Evolutionary conservation across 2,888 invertebrate species (phyloP).

Genomic region (Leuctra nigra): DNA sequence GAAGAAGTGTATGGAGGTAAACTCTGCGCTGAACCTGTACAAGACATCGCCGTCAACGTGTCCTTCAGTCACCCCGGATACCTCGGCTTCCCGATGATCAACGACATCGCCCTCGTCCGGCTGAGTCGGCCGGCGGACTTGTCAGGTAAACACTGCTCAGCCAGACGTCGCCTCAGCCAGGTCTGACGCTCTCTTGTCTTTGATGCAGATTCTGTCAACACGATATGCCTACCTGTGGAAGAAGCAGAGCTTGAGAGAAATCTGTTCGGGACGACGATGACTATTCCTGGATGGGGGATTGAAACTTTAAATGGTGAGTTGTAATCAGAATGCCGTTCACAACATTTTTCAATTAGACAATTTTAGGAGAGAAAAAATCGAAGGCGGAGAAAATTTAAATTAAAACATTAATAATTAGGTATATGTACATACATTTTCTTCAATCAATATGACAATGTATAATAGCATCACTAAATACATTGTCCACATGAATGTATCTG

Average conservation of each 20-base stretch:
- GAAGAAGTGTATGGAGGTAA: conserved; percentile 26
- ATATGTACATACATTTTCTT: no score
- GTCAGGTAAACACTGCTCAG: conserved; percentile 5
- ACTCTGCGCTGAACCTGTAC: conserved; percentile 35
- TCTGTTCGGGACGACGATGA: conserved; percentile 41
- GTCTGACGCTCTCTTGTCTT: background rate
- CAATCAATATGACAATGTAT: no score
- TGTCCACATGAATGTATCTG: no score
- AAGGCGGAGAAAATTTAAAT: no score
- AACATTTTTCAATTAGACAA: no score
- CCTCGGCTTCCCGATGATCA: background rate
- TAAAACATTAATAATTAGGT: no score
- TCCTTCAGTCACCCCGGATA: conserved; percentile 21
- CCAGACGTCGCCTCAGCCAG: background rate
- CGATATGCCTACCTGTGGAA: conserved; percentile 50
- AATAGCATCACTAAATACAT: no score
- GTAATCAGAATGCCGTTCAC: no score
- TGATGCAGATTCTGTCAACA: conserved; percentile 46
- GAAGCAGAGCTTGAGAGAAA: conserved; percentile 39
- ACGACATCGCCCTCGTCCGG: conserved; percentile 18
- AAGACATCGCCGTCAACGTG: conserved; percentile 31
- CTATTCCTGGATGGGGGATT: conserved; percentile 50
- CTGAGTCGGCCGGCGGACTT: background rate
- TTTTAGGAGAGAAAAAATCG: no score
- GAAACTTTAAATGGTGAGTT: no score